Percentiles rank a stretch among this genome's conserved stretches.
Evolutionary conservation across 2,888 invertebrate species (phyloP).

Genomic region (Hyposoter didymator): DNA sequence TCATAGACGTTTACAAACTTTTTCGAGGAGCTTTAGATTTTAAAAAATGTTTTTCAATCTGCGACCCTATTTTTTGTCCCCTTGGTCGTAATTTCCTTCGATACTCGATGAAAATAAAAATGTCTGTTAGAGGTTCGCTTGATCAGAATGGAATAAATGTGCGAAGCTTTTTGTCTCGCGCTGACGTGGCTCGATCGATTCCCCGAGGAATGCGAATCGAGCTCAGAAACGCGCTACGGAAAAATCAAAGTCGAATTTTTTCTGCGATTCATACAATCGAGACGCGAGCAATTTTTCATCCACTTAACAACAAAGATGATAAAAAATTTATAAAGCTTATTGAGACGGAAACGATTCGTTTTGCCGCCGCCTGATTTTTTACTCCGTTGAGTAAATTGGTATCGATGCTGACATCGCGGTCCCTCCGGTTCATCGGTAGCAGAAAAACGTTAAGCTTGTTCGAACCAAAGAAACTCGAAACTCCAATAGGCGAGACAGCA

Average conservation of each 20-base stretch:
- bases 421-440: not conserved
- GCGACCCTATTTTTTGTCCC: not conserved
- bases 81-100: not conserved
- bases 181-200: slow-evolving; percentile 54
- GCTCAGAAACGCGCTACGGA: slow-evolving; percentile 18
- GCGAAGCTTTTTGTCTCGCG: slow-evolving; percentile 25
- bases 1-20: not conserved
- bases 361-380: not conserved
- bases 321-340: not conserved
- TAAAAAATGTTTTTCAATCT: not conserved
- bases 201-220: slow-evolving; percentile 15
- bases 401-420: not conserved
- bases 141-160: slow-evolving; percentile 29
- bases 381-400: not conserved
- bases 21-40: not conserved
- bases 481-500: slow-evolving; percentile 2
- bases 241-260: slow-evolving; percentile 16
- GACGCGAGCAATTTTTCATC: not conserved
- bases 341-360: not conserved
- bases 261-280: not conserved
- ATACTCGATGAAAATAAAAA: slow-evolving; percentile 17
- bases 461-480: slow-evolving; percentile 4
- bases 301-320: not conserved
- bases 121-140: slow-evolving; percentile 1
- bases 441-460: slow-evolving; percentile 18